Percentiles rank a stretch among this genome's conserved stretches.
Conservation (phyloP, 2,797 vertebrate species). For the Argyrosomus regius region DNA sequence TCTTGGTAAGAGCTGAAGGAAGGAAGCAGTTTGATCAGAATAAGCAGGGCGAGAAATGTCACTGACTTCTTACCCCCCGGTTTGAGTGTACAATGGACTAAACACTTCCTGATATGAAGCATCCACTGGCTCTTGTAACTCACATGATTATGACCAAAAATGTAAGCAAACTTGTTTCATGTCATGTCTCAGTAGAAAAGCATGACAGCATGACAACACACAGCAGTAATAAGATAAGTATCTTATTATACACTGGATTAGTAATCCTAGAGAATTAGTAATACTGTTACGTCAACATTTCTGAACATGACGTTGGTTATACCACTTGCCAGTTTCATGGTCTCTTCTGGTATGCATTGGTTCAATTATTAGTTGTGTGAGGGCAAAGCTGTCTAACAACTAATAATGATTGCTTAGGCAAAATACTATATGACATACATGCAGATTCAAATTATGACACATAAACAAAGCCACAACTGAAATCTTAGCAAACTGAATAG, state of each 20-base stretch:
- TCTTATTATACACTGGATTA: background rate
- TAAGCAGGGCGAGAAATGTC: background rate
- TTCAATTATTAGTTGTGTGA: background rate
- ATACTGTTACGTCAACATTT: background rate
- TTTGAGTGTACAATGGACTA: background rate
- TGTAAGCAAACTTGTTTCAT: background rate
- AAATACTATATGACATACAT: background rate
- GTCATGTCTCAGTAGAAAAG: background rate
- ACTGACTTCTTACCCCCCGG: background rate
- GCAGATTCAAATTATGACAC: background rate
- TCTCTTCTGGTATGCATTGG: background rate
- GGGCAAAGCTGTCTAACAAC: background rate
- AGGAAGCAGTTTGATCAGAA: slow-evolving; percentile 3
- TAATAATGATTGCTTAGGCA: background rate
- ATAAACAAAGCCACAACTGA: slow-evolving; percentile 14
- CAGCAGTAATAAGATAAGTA: background rate
- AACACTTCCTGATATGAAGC: background rate
- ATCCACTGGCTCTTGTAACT: background rate
- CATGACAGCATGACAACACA: background rate
- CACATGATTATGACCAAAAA: background rate
- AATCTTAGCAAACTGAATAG: background rate
- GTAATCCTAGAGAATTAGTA: background rate
- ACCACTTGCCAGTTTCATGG: background rate
- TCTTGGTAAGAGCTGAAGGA: slow-evolving; percentile 8
- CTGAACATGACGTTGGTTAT: background rate